Evolutionary conservation across 2,888 invertebrate genomes (phyloP).

Genomic region (Neocrepidodera transversa): DNA sequence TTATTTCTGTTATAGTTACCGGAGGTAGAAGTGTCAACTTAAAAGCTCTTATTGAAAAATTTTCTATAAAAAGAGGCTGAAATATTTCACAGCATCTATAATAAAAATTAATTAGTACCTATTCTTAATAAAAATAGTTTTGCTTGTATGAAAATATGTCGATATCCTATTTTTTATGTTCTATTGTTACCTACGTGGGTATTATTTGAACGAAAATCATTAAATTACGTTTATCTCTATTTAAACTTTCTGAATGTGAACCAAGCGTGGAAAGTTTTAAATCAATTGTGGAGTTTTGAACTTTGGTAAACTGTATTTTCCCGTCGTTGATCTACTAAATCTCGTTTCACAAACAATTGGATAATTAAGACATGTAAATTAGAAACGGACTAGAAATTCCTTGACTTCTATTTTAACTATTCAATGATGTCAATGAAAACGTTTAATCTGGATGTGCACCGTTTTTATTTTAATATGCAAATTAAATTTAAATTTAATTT

Average conservation of each 20-base stretch:
- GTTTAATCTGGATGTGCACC: background rate
- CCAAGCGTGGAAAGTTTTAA: conserved; percentile 8
- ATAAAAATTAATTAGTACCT: too few relatives aligned
- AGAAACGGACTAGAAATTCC: conserved; percentile 8
- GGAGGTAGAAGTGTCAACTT: too few relatives aligned
- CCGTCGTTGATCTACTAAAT: conserved; percentile 7
- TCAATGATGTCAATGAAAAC: background rate
- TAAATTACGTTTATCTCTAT: conserved; percentile 2
- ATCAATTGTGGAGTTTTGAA: conserved; percentile 14
- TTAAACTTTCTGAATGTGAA: background rate
- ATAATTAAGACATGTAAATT: conserved; percentile 15
- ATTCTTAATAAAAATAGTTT: too few relatives aligned
- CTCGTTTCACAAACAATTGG: conserved; percentile 12
- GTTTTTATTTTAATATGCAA: too few relatives aligned
- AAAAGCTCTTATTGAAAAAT: too few relatives aligned
- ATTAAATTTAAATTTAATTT: too few relatives aligned
- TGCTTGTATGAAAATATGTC: too few relatives aligned
- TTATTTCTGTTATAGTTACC: too few relatives aligned
- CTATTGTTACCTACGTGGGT: background rate
- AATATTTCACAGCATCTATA: too few relatives aligned
- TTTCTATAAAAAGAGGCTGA: too few relatives aligned
- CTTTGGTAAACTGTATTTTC: conserved; percentile 8
- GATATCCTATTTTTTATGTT: too few relatives aligned
- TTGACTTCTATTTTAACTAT: background rate
- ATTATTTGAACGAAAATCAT: conserved; percentile 5